Evolutionary conservation across 2,888 invertebrate genomes (phyloP).

Genomic region (Ormyrus rosae): DNA sequence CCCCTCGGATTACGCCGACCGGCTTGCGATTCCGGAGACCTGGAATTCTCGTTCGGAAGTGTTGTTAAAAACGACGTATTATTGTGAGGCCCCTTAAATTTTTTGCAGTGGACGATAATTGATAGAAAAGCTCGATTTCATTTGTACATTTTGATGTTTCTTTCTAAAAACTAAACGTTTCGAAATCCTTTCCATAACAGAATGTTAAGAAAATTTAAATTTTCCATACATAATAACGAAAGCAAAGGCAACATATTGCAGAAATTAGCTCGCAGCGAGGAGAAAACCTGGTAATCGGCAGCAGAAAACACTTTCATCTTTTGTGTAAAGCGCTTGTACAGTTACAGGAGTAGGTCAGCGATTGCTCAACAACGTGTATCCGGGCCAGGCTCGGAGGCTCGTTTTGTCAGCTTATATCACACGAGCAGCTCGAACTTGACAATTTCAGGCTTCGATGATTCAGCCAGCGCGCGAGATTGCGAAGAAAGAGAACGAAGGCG

Average conservation of each 20-base stretch:
- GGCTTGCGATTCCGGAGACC: background rate
- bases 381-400: conserved; percentile 27
- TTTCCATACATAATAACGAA: too few relatives aligned
- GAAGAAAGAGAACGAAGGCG: background rate
- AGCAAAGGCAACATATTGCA: too few relatives aligned
- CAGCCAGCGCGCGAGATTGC: background rate
- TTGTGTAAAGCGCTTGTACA: background rate
- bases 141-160: too few relatives aligned
- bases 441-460: conserved; percentile 33
- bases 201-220: too few relatives aligned
- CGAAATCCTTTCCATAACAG: too few relatives aligned
- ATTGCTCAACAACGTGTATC: conserved; percentile 34
- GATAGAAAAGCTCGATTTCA: too few relatives aligned
- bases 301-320: conserved; percentile 19
- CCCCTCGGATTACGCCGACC: background rate
- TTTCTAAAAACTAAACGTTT: too few relatives aligned
- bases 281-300: background rate
- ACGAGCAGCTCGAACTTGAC: background rate
- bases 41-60: background rate
- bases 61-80: too few relatives aligned
- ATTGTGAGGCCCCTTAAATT: too few relatives aligned
- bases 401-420: conserved; percentile 12
- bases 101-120: too few relatives aligned
- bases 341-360: conserved; percentile 24
- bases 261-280: background rate